Base-by-base conservation (phyloP, 2,888 invertebrate species). In the Apamea anceps region DNA sequence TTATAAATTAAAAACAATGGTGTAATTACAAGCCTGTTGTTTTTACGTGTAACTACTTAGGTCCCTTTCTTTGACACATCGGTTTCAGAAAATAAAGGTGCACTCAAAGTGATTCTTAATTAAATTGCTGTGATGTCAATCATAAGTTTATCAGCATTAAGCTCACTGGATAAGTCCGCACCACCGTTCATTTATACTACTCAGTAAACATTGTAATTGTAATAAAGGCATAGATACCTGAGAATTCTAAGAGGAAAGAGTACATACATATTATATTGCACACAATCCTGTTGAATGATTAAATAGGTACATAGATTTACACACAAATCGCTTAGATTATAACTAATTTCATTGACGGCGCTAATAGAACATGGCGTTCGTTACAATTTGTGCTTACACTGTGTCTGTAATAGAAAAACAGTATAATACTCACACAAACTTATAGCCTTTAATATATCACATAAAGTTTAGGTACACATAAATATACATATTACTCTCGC, bases 361-460 rank as follows among this genome's bases (percentile, higher is more conserved):
- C 68, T 71, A 79, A 77, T 62, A 77, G 79, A 78, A 78, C 75
- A 74, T 71, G 65, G 66, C 62, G 85, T 77, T 82, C 81, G 42
- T 80, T 77, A 84, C 71, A 76, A 86, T 89, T 89, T 89, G 88
- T 88, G 86, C 88, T 85, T 83, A 88, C 84, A 89, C 81, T 85
- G 86, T 88, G 89, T 85, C 84, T 88, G 87, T 90, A 90, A 86
- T 90, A 91, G 91, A 85, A 89, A 90, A 91, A 90, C 89, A 90
- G 88, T 71, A 79, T 88, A 88, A 91, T 90, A 91, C 89, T 90
- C 91, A 90, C 93, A 94, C 93, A 92, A 94, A 93, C 91, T 93
- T 94, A 93, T 94, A 95, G 93, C 94, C 94, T 93, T 94, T 92
- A 93, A 93, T 89, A 95, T 96, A 96, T 96, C 96, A 96, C 96